Evolutionary conservation across 2,888 invertebrate species (phyloP), one percentile per base, ranked within the genome.

Genomic region (Agriopis marginaria): DNA sequence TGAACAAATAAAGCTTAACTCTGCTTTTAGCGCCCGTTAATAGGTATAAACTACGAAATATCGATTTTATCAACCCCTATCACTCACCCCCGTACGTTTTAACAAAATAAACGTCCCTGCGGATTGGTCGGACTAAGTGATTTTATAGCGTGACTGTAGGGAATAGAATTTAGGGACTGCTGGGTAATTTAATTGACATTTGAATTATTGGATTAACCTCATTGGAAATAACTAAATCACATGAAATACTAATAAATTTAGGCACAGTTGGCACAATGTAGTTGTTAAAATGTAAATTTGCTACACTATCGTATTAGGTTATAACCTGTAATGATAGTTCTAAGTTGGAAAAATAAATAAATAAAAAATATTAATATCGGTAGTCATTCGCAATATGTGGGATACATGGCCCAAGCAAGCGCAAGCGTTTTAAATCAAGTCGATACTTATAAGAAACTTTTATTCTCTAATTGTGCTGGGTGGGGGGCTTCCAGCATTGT

Each of bases 61-160:
- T 83, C 78, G 83, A 83, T 82, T 79, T 72, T 69, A 63, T 65
- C 74, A 74, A 76, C 79, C 79, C 79, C 80, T 73, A 71, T 32
- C 65, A 58, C 69, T 40, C 63, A 67, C 72, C 66, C 77, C 76
- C 75, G 70, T 62, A 66, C 73, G 70, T 74, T 77, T 76, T 75
- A 72, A 70, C 74, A 73, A 72, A 73, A 74, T 70, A 76, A 76
- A 79, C 72, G 74, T 66, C 66, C 70, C 64, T 11, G 65, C 32
- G 62, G 45, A 61, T 62, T 63, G 70, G 70, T 72, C 63, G 51
- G 54, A 9, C 44, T 62, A 66, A 63, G 64, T 62, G 62, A 51
- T 65, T 58, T 54, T 53, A 63, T 62, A 50, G 47, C 61, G 40
- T 56, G 61, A 47, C 12, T 62, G 17, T 17, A 63, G 61, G 53